Conservation (phyloP, 2,113 vertebrate species). For the Oxyura jamaicensis region DNA sequence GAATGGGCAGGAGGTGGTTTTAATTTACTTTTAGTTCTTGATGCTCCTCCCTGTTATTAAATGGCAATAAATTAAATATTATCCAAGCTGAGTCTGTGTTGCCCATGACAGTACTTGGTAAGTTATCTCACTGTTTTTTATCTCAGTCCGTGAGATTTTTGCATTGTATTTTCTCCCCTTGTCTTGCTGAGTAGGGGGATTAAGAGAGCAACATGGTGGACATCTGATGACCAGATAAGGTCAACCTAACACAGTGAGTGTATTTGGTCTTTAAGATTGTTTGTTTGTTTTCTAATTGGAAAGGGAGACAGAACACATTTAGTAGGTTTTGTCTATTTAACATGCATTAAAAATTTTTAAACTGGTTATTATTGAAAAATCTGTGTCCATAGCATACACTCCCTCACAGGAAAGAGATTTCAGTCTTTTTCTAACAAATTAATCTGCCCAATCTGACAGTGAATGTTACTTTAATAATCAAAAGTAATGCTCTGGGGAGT, state of each 20-base stretch:
- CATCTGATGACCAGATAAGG: background rate
- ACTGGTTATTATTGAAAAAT: background rate
- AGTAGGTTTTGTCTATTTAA: background rate
- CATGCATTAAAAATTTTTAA: background rate
- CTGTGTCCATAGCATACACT: background rate
- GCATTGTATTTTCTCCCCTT: background rate
- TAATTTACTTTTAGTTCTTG: background rate
- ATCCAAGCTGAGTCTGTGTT: background rate
- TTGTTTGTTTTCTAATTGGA: background rate
- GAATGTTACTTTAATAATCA: constrained; percentile 8
- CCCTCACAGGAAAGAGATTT: background rate
- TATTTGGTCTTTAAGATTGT: background rate
- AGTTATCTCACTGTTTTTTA: background rate
- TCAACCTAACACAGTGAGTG: background rate
- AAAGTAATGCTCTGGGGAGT: constrained; percentile 34
- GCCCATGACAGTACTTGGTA: background rate
- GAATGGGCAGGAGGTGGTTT: background rate
- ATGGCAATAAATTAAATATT: background rate
- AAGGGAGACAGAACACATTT: background rate
- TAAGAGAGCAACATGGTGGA: background rate
- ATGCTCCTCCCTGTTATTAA: background rate
- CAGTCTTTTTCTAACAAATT: background rate
- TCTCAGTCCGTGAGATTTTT: background rate
- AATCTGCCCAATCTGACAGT: background rate
- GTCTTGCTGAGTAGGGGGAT: background rate